Conservation (phyloP, 2,113 vertebrate species). For the Corydoras sp. region DNA sequence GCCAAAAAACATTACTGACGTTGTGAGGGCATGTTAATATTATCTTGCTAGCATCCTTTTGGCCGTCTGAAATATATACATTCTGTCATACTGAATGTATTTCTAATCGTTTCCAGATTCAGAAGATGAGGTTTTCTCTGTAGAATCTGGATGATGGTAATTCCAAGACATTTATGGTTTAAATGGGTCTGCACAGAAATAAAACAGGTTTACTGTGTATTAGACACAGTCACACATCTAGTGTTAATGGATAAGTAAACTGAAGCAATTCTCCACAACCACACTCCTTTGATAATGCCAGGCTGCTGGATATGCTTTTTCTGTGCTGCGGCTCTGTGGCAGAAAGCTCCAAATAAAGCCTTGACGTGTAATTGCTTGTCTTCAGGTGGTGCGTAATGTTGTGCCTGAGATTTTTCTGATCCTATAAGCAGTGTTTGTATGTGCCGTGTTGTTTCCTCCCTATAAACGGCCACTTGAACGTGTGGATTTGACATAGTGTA, state of each 20-base stretch:
- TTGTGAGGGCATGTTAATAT: slow-evolving; percentile 48
- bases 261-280: slow-evolving; percentile 32
- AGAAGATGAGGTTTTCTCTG: slow-evolving; percentile 44
- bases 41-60: slow-evolving; percentile 47
- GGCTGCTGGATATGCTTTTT: slow-evolving; percentile 12
- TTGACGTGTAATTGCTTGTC: slow-evolving; percentile 1
- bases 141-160: slow-evolving; percentile 44
- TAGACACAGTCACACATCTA: slow-evolving; percentile 35
- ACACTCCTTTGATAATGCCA: slow-evolving; percentile 15
- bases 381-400: slow-evolving; percentile 20
- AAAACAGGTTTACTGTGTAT: slow-evolving; percentile 33
- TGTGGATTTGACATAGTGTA: neutral
- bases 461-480: neutral
- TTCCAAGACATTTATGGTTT: slow-evolving; percentile 48
- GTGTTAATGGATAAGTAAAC: slow-evolving; percentile 38
- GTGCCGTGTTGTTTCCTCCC: slow-evolving; percentile 1
- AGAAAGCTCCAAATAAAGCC: slow-evolving; percentile 10
- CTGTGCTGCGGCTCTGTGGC: slow-evolving; percentile 14
- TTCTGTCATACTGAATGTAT: slow-evolving; percentile 16
- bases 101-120: slow-evolving; percentile 43
- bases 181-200: slow-evolving; percentile 42
- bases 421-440: neutral
- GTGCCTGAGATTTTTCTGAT: slow-evolving; percentile 5
- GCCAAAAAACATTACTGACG: slow-evolving; percentile 53
- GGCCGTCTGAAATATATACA: neutral